Evolutionary conservation across 2,888 invertebrate genomes (phyloP), one percentile per base, ranked within the genome.

Genomic region (Drosophila colorata): DNA sequence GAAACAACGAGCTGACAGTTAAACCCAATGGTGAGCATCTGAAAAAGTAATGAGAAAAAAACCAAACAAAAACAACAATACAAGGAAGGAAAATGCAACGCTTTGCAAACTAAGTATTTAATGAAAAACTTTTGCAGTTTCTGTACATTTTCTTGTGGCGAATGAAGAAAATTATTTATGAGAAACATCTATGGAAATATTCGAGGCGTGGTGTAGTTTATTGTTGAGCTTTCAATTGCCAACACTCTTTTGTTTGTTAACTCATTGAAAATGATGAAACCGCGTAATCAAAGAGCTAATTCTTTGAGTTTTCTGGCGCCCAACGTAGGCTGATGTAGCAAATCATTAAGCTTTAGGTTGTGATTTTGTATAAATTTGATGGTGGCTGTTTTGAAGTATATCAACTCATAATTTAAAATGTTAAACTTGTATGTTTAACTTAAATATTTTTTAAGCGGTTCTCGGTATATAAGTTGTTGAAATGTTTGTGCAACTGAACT

Each of bases 201-300:
- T 18, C 6, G 35, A 43, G 40, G 53, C 63, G 25, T 46, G 25
- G 16, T 33, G 49, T 18, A 13, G 47, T 25, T 66, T 58, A 70
- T 82, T 80, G 61, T 76, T 59, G 57, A 43, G 48, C 46, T 71
- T 66, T 52, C 56, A 69, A 63, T 71, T 69, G 72, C 58, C 58
- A 43, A 40, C 59, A 58, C 44, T 46, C 64, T 28, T 55, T 71
- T 79, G 73, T 75, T 70, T 69, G 57, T 53, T 18, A 33, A 35
- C 56, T 41, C 52, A 60, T 74, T 66, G 66, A 51, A 23, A 69
- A 59, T 59, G 46, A 46, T 47, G 37, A 46, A 47, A 23, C 38
- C 25, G 25, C 40, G 20, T 52, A 59, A 53, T 49, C 63, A 63
- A 53, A 43, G 55, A 52, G 40, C 43, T 38, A 13, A 31, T 8